phyloP scores from a whole-genome alignment of 2,113 vertebrate genomes.

The Eulemur rufifrons region DNA sequence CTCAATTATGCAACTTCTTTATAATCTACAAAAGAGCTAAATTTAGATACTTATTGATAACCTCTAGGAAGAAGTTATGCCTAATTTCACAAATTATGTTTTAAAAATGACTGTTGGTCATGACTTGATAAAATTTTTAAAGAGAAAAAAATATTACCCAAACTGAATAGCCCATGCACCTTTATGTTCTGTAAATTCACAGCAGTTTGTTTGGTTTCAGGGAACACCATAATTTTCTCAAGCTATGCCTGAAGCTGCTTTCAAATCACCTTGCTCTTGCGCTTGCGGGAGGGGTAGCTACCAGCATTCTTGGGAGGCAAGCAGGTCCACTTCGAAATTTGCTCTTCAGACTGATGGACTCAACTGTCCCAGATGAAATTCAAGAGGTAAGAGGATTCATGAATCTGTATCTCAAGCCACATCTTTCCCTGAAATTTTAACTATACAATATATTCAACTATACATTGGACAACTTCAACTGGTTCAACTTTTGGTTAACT shows the following conservation, averaged over 20 bases:
- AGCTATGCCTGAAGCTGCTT: constrained; percentile 95
- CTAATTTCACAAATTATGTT: constrained; percentile 18
- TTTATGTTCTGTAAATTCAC: not conserved
- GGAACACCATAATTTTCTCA: constrained; percentile 97
- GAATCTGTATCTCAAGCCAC: not conserved
- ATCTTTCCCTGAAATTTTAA: not conserved
- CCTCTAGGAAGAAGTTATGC: constrained; percentile 13
- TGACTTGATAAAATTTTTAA: constrained; percentile 44
- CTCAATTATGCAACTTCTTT: constrained; percentile 35
- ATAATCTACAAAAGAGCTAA: constrained; percentile 32
- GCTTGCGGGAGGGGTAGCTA: constrained; percentile 96
- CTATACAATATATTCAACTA: not conserved
- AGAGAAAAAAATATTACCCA: not conserved
- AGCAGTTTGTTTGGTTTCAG: constrained; percentile 80
- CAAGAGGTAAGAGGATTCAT: constrained; percentile 89
- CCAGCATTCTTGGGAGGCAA: constrained; percentile 96
- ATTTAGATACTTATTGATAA: constrained; percentile 20
- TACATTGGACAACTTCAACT: not conserved
- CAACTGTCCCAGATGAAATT: constrained; percentile 98
- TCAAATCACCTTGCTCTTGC: constrained; percentile 98
- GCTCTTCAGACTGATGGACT: constrained; percentile 97
- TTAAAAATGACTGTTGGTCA: constrained; percentile 29
- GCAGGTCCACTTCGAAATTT: constrained; percentile 96
- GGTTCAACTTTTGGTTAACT: not conserved
- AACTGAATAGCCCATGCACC: not conserved